Evolutionary conservation across 2,888 invertebrate species (phyloP).

Genomic region (Drosophila histrio): DNA sequence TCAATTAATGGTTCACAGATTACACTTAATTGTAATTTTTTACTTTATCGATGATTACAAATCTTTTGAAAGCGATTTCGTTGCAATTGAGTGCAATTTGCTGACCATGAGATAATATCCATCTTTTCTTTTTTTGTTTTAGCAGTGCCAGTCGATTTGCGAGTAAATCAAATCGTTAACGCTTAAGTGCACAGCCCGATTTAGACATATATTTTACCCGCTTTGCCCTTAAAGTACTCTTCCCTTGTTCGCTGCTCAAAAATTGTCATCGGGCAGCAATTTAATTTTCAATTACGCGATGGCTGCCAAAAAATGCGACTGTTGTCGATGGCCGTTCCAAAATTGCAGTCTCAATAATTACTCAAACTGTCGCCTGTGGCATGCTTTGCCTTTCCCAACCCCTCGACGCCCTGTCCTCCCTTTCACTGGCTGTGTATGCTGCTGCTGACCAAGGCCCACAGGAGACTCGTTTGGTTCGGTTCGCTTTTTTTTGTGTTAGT

Average conservation of each 20-base stretch:
- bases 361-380: slow-evolving; percentile 77
- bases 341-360: slow-evolving; percentile 75
- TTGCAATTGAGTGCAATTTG: slow-evolving; percentile 25
- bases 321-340: slow-evolving; percentile 50
- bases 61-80: slow-evolving; percentile 10
- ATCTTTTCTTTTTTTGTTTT: slow-evolving; percentile 7
- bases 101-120: slow-evolving; percentile 6
- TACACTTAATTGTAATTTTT: background rate
- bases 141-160: slow-evolving; percentile 12
- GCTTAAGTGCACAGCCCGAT: slow-evolving; percentile 48
- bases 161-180: slow-evolving; percentile 66
- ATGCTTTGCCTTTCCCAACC: slow-evolving; percentile 22
- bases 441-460: slow-evolving; percentile 44
- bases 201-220: slow-evolving; percentile 18
- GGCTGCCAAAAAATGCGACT: slow-evolving; percentile 61
- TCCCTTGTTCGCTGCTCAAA: background rate
- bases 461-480: slow-evolving; percentile 43
- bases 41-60: slow-evolving; percentile 12
- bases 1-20: background rate
- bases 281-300: slow-evolving; percentile 77
- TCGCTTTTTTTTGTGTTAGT: background rate
- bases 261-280: slow-evolving; percentile 60
- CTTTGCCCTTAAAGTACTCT: background rate
- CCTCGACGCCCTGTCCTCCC: background rate
- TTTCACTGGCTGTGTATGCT: slow-evolving; percentile 22